Conservation (phyloP, 1,140 invertebrate species). For the Drosophila paulistorum region DNA sequence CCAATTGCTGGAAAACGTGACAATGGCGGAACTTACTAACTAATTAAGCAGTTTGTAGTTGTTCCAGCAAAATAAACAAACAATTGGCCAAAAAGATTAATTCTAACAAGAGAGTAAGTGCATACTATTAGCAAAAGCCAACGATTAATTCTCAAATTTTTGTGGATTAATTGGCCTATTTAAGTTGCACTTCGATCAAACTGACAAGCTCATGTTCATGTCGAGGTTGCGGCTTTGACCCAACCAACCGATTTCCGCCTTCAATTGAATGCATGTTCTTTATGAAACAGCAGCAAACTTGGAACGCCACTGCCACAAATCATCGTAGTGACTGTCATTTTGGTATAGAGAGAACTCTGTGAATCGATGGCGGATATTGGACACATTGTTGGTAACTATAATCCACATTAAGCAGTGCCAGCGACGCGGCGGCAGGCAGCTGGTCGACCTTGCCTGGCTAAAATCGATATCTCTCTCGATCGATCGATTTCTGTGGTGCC, state of each 20-base stretch:
- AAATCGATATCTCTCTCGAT: slow-evolving; percentile 47
- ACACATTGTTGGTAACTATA: slow-evolving; percentile 17
- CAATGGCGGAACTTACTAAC: slow-evolving; percentile 52
- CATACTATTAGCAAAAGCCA: not conserved
- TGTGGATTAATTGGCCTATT: slow-evolving; percentile 47
- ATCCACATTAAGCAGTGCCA: slow-evolving; percentile 25
- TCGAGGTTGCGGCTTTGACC: slow-evolving; percentile 41
- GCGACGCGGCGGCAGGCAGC: slow-evolving; percentile 39
- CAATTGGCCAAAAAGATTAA: slow-evolving; percentile 32
- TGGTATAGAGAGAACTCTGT: slow-evolving; percentile 7
- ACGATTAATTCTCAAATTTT: slow-evolving; percentile 72
- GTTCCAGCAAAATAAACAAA: slow-evolving; percentile 21
- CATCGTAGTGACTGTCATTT: slow-evolving; percentile 27
- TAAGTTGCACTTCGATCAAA: slow-evolving; percentile 41
- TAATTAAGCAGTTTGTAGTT: slow-evolving; percentile 43
- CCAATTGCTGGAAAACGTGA: slow-evolving; percentile 51
- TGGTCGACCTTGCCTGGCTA: slow-evolving; percentile 66
- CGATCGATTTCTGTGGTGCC: slow-evolving; percentile 58
- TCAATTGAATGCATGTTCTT: slow-evolving; percentile 50
- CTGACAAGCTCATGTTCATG: slow-evolving; percentile 2
- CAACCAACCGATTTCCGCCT: slow-evolving; percentile 63
- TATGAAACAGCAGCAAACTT: slow-evolving; percentile 14
- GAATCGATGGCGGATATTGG: slow-evolving; percentile 41
- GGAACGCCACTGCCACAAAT: slow-evolving; percentile 40
- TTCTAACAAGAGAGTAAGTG: slow-evolving; percentile 36